Conservation (phyloP, 2,797 vertebrate species). For the Odontamblyopus lacepedii region DNA sequence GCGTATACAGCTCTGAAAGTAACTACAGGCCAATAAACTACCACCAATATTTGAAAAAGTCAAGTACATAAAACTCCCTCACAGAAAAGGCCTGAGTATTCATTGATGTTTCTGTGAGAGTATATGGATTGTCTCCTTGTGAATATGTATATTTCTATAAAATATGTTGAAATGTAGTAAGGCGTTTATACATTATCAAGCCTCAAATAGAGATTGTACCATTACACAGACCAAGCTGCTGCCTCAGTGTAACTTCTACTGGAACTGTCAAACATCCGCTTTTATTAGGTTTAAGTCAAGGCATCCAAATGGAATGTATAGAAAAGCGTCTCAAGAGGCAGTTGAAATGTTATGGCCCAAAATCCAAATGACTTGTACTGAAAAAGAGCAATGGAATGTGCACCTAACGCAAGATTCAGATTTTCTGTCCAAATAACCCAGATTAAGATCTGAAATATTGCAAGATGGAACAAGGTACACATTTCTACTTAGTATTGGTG, state of each 20-base stretch:
- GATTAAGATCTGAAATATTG: background rate
- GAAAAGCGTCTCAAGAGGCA: constrained; percentile 70
- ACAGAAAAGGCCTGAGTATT: constrained; percentile 73
- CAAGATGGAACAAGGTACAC: background rate
- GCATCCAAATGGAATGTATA: constrained; percentile 81
- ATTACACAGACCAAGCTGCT: constrained; percentile 38
- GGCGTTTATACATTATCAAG: constrained; percentile 53
- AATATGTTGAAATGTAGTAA: constrained; percentile 69
- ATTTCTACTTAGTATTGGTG: background rate
- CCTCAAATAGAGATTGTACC: constrained; percentile 49
- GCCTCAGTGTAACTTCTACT: constrained; percentile 25
- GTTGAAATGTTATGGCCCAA: constrained; percentile 63
- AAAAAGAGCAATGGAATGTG: constrained; percentile 29
- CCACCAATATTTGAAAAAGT: constrained; percentile 45
- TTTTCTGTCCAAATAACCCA: background rate
- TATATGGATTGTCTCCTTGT: constrained; percentile 79
- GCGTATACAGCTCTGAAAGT: constrained; percentile 38
- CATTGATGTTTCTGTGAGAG: constrained; percentile 55
- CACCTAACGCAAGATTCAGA: constrained; percentile 3
- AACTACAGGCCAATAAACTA: constrained; percentile 55
- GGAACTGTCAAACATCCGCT: constrained; percentile 38
- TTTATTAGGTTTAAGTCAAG: constrained; percentile 64
- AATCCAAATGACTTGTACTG: constrained; percentile 35
- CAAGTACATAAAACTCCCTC: constrained; percentile 66
- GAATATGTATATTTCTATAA: constrained; percentile 62